phyloP scores from a whole-genome alignment of 64 coral and sea anemone species.

The Porites lutea region DNA sequence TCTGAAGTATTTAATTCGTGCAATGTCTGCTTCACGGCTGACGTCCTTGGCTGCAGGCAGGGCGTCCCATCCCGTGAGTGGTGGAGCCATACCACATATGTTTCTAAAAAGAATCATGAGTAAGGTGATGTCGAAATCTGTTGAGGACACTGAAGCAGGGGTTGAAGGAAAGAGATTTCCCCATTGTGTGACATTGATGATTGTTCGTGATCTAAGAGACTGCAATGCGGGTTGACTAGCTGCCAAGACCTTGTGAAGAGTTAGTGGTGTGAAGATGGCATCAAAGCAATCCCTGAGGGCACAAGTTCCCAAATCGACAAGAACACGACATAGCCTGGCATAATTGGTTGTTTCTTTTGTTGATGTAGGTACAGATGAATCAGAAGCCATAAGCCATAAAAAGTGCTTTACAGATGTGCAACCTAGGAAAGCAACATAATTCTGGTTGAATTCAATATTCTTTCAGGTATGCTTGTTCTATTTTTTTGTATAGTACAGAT shows the following conservation, averaged over 20 bases:
- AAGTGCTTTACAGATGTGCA: too few species aligned
- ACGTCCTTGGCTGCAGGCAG: neutral
- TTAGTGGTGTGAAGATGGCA: neutral
- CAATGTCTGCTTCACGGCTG: neutral
- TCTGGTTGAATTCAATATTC: too few species aligned
- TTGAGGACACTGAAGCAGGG: neutral
- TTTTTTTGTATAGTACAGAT: too few species aligned
- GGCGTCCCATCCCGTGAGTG: neutral
- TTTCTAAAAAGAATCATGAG: slow-evolving; percentile 2
- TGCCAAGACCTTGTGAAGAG: neutral
- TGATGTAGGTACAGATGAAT: too few species aligned
- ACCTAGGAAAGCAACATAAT: too few species aligned
- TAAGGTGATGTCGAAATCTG: neutral
- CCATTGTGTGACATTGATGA: neutral
- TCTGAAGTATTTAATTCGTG: slow-evolving; percentile 3
- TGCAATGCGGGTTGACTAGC: neutral
- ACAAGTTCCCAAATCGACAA: slow-evolving; percentile 2
- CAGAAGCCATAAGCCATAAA: too few species aligned
- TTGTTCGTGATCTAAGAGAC: neutral
- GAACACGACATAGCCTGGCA: neutral
- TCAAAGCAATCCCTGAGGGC: neutral
- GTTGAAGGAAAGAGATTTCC: neutral
- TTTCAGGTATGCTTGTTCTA: too few species aligned
- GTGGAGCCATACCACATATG: neutral
- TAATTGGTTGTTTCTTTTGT: slow-evolving; percentile 11